Evolutionary conservation across 1,140 invertebrate species (phyloP), one percentile per base, ranked within the genome.

Genomic region (Aphelinus certus): DNA sequence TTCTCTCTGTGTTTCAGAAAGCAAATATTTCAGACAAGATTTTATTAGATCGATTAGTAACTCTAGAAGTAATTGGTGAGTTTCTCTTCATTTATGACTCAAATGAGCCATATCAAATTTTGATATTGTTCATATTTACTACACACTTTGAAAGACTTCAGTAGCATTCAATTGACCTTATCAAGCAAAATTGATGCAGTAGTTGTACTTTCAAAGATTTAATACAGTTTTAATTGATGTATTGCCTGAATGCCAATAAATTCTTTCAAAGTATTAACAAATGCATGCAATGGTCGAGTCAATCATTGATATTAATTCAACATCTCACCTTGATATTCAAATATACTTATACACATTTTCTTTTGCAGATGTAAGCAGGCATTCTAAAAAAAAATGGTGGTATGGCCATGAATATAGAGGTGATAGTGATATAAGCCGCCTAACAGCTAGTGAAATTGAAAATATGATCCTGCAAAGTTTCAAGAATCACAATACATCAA

Each of bases 361-460:
- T 65, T 57, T 82, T 82, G 53, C 55, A 87, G 86, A 85, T 3
- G 26, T 82, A 7, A 85, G 84, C 71, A 82, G 79, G 71, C 84
- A 87, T 76, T 79, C 72, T n/a, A 76, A 75, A 1, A 81, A 69
- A 70, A 85, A 76, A 71, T 53, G 62, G 43, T 87, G 86, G 86
- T 82, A 83, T 56, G 69, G 76, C 42, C 82, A 81, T 45, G 76
- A 77, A 66, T 78, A 85, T 49, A 80, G 46, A 53, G 68, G 63
- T 7, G 71, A 51, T 7, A 65, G 51, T 46, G 1, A 48, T 61
- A 1, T 43, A 10, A 68, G 57, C 63, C 56, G 66, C 10, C 1
- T 79, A 46, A 64, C 42, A 42, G 73, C 56, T 4, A 48, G 46
- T 5, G 76, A 81, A 56, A 66, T 86, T 26, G 55, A 77, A 66